Conservation (phyloP, 2,797 vertebrate genomes). For the Hypotaenidia philippensis region DNA sequence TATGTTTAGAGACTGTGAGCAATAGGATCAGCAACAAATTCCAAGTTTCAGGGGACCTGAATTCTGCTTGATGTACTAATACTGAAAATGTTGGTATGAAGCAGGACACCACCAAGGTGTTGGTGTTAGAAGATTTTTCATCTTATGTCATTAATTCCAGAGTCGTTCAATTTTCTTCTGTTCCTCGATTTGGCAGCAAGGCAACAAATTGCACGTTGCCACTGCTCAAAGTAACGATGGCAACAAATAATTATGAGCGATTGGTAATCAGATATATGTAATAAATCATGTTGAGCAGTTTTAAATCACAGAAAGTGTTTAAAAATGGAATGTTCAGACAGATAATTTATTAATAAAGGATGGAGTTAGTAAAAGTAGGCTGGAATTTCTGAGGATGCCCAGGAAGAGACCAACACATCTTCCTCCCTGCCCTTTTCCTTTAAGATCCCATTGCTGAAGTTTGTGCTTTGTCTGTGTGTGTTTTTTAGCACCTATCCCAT, state of each 20-base stretch:
- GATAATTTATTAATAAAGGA: neutral
- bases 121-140: neutral
- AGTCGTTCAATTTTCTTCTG: neutral
- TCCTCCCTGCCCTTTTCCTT: neutral
- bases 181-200: neutral
- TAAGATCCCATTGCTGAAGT: neutral
- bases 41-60: neutral
- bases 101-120: neutral
- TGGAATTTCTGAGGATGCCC: neutral
- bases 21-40: neutral
- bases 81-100: neutral
- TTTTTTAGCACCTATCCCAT: neutral
- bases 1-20: neutral
- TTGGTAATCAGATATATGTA: neutral
- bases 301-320: neutral
- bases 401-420: neutral
- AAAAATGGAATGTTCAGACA: neutral
- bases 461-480: neutral
- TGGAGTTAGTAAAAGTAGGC: neutral
- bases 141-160: neutral
- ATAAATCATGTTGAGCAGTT: neutral
- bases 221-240: neutral
- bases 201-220: neutral
- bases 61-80: neutral
- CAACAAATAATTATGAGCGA: conserved; percentile 1